phyloP scores from a whole-genome alignment of 2,888 invertebrate species.

The Agrotis clavis region DNA sequence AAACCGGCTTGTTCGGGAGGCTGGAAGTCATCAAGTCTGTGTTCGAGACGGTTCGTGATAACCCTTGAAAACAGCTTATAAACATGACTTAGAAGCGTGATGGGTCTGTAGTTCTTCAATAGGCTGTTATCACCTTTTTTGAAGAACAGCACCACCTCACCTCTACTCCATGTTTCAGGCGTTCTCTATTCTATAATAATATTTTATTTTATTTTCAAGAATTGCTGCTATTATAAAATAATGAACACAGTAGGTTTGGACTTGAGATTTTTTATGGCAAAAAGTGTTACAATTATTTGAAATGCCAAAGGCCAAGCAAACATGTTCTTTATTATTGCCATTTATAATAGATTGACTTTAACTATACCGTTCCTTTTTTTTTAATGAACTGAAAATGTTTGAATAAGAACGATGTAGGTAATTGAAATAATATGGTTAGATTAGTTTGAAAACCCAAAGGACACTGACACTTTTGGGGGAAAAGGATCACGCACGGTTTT shows the following conservation, averaged over 20 bases:
- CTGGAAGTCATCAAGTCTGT: no score
- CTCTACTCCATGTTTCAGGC: no score
- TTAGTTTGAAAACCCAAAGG: background rate
- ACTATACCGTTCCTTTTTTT: background rate
- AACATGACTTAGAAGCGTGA: no score
- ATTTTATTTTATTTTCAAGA: constrained; percentile 51
- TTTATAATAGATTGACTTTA: background rate
- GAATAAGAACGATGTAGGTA: no score
- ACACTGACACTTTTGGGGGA: background rate
- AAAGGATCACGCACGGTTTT: background rate
- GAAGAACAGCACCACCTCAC: no score
- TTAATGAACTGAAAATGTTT: no score
- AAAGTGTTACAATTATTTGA: background rate
- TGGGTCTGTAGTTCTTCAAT: no score
- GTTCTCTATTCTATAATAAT: constrained; percentile 69
- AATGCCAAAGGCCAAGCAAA: constrained; percentile 1
- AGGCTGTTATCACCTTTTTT: no score
- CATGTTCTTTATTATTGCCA: background rate
- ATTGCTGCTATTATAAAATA: constrained; percentile 37
- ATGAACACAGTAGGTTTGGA: constrained; percentile 7
- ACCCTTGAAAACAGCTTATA: no score
- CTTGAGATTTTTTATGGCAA: constrained; percentile 36
- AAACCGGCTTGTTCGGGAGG: no score
- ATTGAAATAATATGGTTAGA: no score
- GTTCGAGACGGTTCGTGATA: no score